Evolutionary conservation across 2,113 vertebrate species (phyloP).

Genomic region (Malaclemys terrapin): DNA sequence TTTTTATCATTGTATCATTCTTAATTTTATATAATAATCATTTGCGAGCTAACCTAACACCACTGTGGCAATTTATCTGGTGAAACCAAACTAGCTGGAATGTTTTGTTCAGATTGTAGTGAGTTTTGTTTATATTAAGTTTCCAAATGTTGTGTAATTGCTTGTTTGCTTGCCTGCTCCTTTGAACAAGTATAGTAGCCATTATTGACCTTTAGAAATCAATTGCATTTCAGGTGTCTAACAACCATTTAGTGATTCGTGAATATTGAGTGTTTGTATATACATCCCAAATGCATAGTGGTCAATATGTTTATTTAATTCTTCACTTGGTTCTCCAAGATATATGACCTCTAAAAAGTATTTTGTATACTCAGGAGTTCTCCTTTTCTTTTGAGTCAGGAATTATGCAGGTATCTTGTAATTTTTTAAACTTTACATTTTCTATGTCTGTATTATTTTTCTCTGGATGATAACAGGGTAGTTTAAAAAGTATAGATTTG

Average conservation of each 20-base stretch:
- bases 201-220: slow-evolving; percentile 26
- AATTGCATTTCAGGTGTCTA: slow-evolving; percentile 38
- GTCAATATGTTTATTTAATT: slow-evolving; percentile 23
- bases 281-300: neutral
- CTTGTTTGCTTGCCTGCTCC: neutral
- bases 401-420: slow-evolving; percentile 5
- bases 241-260: neutral
- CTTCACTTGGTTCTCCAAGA: slow-evolving; percentile 40
- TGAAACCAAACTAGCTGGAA: neutral
- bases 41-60: slow-evolving; percentile 51
- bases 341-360: neutral
- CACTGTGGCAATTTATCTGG: neutral
- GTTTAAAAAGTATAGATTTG: neutral
- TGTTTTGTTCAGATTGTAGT: neutral
- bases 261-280: neutral
- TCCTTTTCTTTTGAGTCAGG: slow-evolving; percentile 8
- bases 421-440: slow-evolving; percentile 19
- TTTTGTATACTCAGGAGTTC: slow-evolving; percentile 24
- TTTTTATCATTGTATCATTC: slow-evolving; percentile 42
- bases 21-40: neutral
- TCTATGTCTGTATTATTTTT: neutral
- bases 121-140: neutral
- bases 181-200: slow-evolving; percentile 38
- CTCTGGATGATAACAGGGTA: neutral
- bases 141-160: neutral